phyloP scores from a whole-genome alignment of 2,888 invertebrate genomes.

The Dynastes maya region DNA sequence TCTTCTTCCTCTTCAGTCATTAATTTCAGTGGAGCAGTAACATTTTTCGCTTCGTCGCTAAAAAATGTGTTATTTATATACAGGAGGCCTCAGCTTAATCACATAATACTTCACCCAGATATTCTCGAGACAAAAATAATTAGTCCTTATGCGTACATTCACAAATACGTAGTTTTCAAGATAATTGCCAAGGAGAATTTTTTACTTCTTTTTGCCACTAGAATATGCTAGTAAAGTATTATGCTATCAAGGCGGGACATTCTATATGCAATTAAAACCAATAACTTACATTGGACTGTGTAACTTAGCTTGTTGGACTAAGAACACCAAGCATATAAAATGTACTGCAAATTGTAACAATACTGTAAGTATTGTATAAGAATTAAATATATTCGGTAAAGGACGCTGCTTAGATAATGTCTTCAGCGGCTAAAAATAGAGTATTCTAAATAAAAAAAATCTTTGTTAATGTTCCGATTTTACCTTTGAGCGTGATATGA shows the following conservation, averaged over 20 bases:
- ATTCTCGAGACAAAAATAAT: too few species aligned
- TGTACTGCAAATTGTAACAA: constrained; percentile 95
- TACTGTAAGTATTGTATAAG: constrained; percentile 97
- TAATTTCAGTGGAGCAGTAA: constrained; percentile 51
- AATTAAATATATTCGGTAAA: constrained; percentile 97
- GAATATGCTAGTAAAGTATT: neutral
- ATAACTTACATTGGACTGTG: constrained; percentile 71
- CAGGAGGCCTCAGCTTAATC: too few species aligned
- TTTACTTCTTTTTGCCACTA: too few species aligned
- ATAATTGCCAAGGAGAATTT: too few species aligned
- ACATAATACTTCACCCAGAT: too few species aligned
- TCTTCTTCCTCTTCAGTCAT: constrained; percentile 80
- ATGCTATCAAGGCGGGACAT: neutral
- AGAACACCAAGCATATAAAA: constrained; percentile 90
- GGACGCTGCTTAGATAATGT: constrained; percentile 94
- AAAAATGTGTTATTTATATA: neutral
- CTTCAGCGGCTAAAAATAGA: constrained; percentile 84
- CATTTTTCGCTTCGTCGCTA: constrained; percentile 53
- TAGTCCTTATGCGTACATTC: too few species aligned
- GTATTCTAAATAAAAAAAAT: neutral
- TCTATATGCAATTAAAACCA: neutral
- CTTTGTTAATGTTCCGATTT: constrained; percentile 37
- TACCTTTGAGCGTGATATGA: constrained; percentile 98
- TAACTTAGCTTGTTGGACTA: constrained; percentile 86
- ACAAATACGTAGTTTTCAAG: too few species aligned